Conservation (phyloP, 1,140 invertebrate genomes). For the Lepidurus couesii region DNA sequence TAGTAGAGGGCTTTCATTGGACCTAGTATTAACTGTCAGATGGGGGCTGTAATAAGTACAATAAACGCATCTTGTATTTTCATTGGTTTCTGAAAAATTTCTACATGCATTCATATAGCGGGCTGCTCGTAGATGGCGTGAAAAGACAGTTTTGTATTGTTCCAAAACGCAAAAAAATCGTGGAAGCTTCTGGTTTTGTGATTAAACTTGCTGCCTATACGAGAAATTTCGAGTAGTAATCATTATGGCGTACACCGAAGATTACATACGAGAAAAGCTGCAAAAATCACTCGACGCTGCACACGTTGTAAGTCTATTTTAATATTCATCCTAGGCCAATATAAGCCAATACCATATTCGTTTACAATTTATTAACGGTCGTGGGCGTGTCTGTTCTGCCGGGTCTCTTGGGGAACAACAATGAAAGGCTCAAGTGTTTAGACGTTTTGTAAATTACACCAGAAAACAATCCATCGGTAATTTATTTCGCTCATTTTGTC, state of each 20-base stretch:
- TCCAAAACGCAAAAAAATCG: no score
- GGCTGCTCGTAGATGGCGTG: neutral
- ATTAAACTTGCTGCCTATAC: neutral
- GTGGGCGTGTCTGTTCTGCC: neutral
- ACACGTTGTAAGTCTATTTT: neutral
- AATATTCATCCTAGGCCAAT: neutral
- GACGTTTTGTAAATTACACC: no score
- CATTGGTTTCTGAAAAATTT: neutral
- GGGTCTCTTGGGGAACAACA: neutral
- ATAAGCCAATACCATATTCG: neutral
- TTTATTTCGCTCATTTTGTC: no score
- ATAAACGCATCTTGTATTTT: conserved; percentile 22
- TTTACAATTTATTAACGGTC: neutral
- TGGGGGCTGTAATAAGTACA: conserved; percentile 18
- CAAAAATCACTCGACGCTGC: neutral
- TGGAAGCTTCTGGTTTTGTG: neutral
- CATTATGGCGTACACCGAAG: neutral
- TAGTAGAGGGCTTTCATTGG: neutral
- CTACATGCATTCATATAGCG: neutral
- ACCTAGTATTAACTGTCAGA: conserved; percentile 10
- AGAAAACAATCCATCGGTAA: no score
- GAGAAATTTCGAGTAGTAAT: neutral
- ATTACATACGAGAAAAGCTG: neutral
- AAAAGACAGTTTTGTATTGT: neutral
- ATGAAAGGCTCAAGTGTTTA: neutral